Conservation (phyloP, 2,797 vertebrate genomes). For the Loris lydekkerianus region DNA sequence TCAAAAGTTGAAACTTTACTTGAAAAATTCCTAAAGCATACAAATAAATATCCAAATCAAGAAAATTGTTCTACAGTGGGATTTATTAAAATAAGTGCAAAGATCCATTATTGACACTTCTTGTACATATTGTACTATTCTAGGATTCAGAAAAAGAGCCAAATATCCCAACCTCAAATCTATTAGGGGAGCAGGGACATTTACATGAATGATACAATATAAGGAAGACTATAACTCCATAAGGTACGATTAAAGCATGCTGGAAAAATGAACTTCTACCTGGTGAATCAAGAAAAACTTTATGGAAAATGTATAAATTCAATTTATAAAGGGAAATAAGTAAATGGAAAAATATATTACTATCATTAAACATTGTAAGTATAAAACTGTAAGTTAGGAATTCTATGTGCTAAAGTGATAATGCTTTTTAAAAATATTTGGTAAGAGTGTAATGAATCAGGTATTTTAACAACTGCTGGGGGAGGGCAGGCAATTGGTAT, state of each 20-base stretch:
- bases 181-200: not conserved
- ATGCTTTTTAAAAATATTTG: not conserved
- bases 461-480: not conserved
- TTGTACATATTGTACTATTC: not conserved
- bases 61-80: not conserved
- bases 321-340: not conserved
- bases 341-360: not conserved
- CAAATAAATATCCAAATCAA: not conserved
- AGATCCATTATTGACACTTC: not conserved
- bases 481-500: not conserved
- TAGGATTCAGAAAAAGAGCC: not conserved
- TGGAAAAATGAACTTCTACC: not conserved
- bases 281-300: not conserved
- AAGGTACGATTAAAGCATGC: not conserved
- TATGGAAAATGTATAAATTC: constrained; percentile 1
- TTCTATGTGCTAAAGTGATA: constrained; percentile 25
- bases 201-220: not conserved
- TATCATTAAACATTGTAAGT: not conserved
- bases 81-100: not conserved
- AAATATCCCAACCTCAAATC: not conserved
- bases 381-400: not conserved
- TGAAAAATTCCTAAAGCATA: constrained; percentile 24
- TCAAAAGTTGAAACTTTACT: constrained; percentile 7
- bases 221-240: not conserved
- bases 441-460: not conserved